Percentiles rank a stretch among this genome's conserved stretches.
Conservation (phyloP, 2,113 vertebrate species). For the Chitala chitala region DNA sequence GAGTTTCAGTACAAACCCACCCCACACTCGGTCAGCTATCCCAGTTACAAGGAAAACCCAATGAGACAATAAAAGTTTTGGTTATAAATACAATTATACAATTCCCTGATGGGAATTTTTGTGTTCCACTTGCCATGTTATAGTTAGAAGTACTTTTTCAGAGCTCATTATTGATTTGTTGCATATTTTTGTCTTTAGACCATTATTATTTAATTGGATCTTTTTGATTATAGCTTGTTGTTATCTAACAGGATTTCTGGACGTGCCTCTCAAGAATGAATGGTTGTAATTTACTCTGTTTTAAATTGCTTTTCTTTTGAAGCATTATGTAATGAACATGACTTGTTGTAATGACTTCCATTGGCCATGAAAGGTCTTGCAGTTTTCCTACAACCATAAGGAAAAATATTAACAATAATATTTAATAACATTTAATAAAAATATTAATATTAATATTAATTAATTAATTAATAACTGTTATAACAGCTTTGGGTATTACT, state of each 20-base stretch:
- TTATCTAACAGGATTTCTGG: not conserved
- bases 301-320: not conserved
- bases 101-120: no score
- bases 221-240: not conserved
- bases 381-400: no score
- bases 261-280: not conserved
- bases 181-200: not conserved
- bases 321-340: not conserved
- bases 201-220: constrained; percentile 4
- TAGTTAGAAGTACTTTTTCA: not conserved
- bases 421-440: no score
- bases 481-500: no score
- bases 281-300: not conserved
- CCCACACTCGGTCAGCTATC: no score
- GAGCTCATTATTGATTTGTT: not conserved
- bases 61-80: no score
- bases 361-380: not conserved
- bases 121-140: not conserved
- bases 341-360: not conserved
- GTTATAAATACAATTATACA: no score
- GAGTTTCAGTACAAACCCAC: no score
- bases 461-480: no score
- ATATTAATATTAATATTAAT: no score
- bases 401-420: no score
- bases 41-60: no score